Evolutionary conservation across 2,113 vertebrate genomes (phyloP).

Genomic region (Thalassarche chlororhynchos): DNA sequence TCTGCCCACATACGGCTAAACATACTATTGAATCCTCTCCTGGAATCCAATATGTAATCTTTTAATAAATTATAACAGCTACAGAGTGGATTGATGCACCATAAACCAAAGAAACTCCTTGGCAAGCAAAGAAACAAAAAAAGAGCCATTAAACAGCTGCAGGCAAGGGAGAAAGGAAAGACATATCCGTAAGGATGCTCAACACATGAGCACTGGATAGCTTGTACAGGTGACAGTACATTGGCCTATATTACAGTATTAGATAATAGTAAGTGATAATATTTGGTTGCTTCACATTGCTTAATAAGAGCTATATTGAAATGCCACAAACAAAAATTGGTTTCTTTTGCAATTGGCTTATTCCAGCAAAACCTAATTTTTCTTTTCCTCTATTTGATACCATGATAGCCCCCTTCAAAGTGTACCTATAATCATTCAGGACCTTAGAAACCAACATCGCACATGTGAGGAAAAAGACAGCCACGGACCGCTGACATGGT

Average conservation of each 20-base stretch:
- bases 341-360: not conserved
- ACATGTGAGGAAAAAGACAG: not conserved
- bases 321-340: not conserved
- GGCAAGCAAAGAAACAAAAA: not conserved
- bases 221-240: not conserved
- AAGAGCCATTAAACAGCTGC: not conserved
- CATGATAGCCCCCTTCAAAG: not conserved
- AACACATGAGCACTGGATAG: not conserved
- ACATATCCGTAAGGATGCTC: not conserved
- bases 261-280: not conserved
- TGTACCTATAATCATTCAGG: not conserved
- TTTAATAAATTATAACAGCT: not conserved
- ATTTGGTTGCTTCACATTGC: not conserved
- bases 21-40: not conserved
- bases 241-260: not conserved
- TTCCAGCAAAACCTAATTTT: not conserved
- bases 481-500: rapidly evolving
- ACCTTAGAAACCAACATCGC: not conserved
- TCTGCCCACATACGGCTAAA: not conserved
- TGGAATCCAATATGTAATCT: not conserved
- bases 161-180: not conserved
- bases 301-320: not conserved
- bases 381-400: not conserved
- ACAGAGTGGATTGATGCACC: not conserved
- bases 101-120: not conserved